These are phyloP conservation scores for Murina feae DNA, from an alignment of 2,113 vertebrate genomes.

Conservation along the genomic window DNA sequence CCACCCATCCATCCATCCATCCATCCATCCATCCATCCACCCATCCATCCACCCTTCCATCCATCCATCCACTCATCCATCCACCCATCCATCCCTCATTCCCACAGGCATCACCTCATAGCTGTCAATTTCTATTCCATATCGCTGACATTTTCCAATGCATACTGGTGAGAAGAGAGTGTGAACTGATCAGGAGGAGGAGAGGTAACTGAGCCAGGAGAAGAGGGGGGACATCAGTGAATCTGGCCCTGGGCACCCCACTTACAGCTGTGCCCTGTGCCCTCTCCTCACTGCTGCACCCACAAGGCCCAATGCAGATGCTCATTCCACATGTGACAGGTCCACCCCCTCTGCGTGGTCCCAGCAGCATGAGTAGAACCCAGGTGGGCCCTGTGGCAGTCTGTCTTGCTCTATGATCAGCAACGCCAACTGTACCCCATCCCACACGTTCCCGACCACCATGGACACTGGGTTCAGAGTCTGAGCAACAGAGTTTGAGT, in stretches of 20 bases:
- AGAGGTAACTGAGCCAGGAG: fast-evolving
- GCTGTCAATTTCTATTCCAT: background rate
- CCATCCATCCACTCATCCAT: no score
- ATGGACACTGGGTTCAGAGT: fast-evolving
- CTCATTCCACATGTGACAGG: background rate
- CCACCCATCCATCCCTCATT: fast-evolving
- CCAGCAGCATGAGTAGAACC: fast-evolving
- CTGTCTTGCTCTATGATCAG: no score
- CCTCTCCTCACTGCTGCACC: fast-evolving
- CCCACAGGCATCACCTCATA: fast-evolving
- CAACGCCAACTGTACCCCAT: fast-evolving
- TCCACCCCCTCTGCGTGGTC: fast-evolving
- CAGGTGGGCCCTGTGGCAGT: fast-evolving
- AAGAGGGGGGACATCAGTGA: background rate
- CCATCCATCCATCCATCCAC: no score
- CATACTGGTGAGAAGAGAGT: no score
- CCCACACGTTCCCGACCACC: fast-evolving
- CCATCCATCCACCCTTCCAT: no score
- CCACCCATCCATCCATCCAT: no score
- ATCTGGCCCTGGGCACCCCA: fast-evolving
- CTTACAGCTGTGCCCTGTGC: fast-evolving
- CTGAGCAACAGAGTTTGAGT: background rate
- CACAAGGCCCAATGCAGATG: background rate
- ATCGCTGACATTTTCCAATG: background rate
- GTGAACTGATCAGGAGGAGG: fast-evolving